phyloP scores from a whole-genome alignment of 2,797 vertebrate species.

The Zonotrichia albicollis region DNA sequence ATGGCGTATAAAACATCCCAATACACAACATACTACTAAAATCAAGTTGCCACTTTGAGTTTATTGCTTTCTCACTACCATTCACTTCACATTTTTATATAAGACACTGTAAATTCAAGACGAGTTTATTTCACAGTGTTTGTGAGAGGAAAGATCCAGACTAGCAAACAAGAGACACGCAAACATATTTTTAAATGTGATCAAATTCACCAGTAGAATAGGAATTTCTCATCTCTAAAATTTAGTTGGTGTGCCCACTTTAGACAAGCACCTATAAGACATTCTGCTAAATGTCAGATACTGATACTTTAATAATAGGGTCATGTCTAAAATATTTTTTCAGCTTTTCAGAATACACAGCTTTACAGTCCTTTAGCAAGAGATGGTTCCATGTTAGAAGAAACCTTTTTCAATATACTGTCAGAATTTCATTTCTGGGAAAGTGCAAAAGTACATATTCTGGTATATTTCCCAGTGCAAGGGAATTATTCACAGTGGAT shows the following conservation, averaged over 20 bases:
- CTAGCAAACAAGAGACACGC: not conserved
- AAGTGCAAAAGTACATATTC: not conserved
- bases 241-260: not conserved
- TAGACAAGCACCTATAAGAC: not conserved
- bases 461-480: not conserved
- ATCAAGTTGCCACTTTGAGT: not conserved
- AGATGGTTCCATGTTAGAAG: not conserved
- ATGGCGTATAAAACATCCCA: constrained; percentile 7
- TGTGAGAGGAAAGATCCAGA: not conserved
- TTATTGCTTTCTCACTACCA: constrained; percentile 26
- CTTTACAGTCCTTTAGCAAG: not conserved
- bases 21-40: not conserved
- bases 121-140: not conserved
- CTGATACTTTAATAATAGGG: not conserved
- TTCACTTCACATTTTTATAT: not conserved
- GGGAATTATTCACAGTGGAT: not conserved
- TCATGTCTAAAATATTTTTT: not conserved
- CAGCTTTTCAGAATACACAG: not conserved
- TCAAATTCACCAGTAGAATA: not conserved
- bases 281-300: not conserved
- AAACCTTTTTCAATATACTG: not conserved
- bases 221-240: not conserved
- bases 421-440: not conserved
- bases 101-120: constrained; percentile 19
- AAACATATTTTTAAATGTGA: not conserved